A percentile compares a stretch with the other conserved stretches of the same genome.
Evolutionary conservation across 2,113 vertebrate species (phyloP).

Genomic region (Nycticorax nycticorax): DNA sequence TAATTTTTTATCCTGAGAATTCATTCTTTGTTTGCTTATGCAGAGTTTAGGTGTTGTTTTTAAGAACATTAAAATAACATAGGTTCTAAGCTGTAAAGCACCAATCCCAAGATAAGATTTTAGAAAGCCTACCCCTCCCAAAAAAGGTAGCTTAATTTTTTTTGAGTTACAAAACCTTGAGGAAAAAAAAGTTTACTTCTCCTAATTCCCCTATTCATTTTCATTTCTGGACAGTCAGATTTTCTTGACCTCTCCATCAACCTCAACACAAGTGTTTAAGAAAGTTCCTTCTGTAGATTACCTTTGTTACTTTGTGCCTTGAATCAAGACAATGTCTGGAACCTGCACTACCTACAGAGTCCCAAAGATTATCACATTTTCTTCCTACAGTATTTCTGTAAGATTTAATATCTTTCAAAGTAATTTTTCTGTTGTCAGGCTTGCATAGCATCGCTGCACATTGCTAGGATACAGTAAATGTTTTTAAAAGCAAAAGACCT

Average conservation of each 20-base stretch:
- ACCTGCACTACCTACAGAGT: neutral
- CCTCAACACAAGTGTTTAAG: neutral
- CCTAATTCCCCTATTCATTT: neutral
- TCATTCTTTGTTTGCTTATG: neutral
- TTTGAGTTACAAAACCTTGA: neutral
- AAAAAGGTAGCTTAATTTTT: neutral
- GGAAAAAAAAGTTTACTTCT: constrained; percentile 29
- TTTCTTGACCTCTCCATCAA: neutral
- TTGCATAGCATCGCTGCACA: neutral
- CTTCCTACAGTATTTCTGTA: neutral
- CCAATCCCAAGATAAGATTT: neutral
- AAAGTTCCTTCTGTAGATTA: neutral
- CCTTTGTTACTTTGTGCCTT: neutral
- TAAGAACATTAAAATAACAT: neutral
- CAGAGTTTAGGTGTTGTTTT: neutral
- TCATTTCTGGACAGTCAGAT: neutral
- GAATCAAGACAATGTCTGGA: neutral
- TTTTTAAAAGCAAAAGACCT: constrained; percentile 50
- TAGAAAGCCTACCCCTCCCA: neutral
- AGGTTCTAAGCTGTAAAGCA: neutral
- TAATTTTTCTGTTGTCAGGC: constrained; percentile 7
- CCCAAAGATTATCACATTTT: neutral
- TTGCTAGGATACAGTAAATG: constrained; percentile 67
- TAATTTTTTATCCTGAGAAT: neutral
- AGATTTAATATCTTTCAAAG: neutral